Base-by-base conservation (phyloP, 2,888 invertebrate genomes). In the Catocala sponsa region DNA sequence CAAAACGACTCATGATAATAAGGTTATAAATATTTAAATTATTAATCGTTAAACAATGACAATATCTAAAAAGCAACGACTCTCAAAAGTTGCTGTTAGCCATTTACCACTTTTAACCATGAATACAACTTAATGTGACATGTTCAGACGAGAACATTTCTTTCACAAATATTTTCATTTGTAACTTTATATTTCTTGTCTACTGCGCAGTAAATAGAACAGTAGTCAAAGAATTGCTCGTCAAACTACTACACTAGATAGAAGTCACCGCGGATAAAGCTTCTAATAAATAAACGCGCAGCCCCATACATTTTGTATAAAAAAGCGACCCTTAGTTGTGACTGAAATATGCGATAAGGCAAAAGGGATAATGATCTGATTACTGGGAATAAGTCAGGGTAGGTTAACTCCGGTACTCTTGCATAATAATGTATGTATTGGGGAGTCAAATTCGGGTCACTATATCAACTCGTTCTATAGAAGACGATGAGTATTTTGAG, bases 291-390 rank as follows among this genome's bases (percentile, higher is more conserved):
- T 68, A 63, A 48, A 63, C 52, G 43, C 52, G 33, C 13, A 55
- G 49, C 48, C 47, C 35, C 42, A 51, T 65, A 66, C n/a, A 49
- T 56, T 55, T 43, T 55, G 25, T 12, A 32, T 57, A 42, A 60
- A 63, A 62, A 57, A 46, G 54, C 48, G n/a, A 42, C 51, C 51
- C 55, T 60, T 48, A n/a, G 15, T 44, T 43, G 44, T 60, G 43
- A 46, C 13, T 68, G 68, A 73, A 63, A 70, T 73, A 64, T 68
- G 55, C 59, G 59, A 35, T 55, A 51, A 51, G 38, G 42, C 38
- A 47, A 33, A 58, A 68, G 38, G 65, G 65, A 70, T 73, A 74
- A 70, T 65, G 75, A 65, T 65, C 48, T 12, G 15, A 55, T 48
- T 55, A 54, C 48, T 55, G 53, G 9, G 13, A 46, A 57, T 63